phyloP scores from a whole-genome alignment of 2,888 invertebrate genomes.

The Galeruca laticollis region DNA sequence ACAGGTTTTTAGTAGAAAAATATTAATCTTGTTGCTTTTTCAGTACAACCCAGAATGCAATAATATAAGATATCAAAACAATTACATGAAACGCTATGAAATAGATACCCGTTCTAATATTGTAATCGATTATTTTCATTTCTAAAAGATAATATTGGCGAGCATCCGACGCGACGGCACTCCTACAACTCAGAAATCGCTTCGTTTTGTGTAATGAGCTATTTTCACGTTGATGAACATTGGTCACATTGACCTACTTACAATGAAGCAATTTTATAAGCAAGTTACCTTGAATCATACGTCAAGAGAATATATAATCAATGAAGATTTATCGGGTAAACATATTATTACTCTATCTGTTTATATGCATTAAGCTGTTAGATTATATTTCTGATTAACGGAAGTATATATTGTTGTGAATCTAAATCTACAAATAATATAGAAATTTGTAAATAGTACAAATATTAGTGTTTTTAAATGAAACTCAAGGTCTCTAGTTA shows the following conservation, averaged over 20 bases:
- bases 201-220: neutral
- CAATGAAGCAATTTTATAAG: constrained; percentile 22
- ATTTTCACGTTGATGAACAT: constrained; percentile 25
- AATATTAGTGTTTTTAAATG: too few species aligned
- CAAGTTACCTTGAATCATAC: constrained; percentile 17
- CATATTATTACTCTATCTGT: neutral
- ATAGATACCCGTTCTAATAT: too few species aligned
- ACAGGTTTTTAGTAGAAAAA: too few species aligned
- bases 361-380: neutral
- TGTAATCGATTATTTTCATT: too few species aligned
- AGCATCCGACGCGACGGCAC: neutral
- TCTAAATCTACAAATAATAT: too few species aligned
- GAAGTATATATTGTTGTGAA: neutral
- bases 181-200: constrained; percentile 17
- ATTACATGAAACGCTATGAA: too few species aligned
- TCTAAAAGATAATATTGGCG: neutral
- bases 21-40: too few species aligned
- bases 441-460: too few species aligned
- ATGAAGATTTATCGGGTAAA: neutral
- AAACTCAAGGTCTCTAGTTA: too few species aligned
- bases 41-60: too few species aligned
- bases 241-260: constrained; percentile 37
- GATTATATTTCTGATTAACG: neutral
- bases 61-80: too few species aligned
- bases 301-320: neutral